Conservation (phyloP, 2,888 invertebrate species). For the Linyphia triangularis region DNA sequence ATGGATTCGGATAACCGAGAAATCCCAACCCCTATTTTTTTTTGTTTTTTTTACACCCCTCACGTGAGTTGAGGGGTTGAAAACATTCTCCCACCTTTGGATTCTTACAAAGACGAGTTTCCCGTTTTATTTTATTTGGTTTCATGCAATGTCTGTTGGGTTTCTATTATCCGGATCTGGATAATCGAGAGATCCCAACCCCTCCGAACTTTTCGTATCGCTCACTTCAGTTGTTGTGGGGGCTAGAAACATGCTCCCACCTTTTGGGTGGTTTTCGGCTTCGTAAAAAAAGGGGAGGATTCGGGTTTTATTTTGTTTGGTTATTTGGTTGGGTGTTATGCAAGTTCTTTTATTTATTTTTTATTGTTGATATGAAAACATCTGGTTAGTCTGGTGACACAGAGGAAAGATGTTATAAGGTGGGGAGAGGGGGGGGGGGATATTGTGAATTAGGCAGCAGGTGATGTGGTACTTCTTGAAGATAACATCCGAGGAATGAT, state of each 20-base stretch:
- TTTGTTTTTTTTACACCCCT: neutral
- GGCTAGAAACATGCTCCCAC: neutral
- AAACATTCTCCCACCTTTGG: neutral
- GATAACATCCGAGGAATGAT: no score
- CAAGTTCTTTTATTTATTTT: neutral
- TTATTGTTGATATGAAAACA: neutral
- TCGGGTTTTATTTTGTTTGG: neutral
- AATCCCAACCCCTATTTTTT: constrained; percentile 22
- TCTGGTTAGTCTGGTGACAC: neutral
- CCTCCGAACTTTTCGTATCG: neutral
- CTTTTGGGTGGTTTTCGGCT: no score
- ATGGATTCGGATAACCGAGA: constrained; percentile 22
- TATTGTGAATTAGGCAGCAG: neutral
- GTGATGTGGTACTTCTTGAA: neutral
- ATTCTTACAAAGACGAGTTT: no score
- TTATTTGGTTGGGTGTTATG: neutral
- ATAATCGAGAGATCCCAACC: neutral
- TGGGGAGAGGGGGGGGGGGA: neutral
- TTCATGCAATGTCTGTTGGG: neutral
- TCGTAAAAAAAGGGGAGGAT: neutral
- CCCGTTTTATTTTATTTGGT: constrained; percentile 36
- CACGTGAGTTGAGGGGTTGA: neutral
- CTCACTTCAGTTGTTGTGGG: constrained; percentile 8
- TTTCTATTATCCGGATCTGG: neutral
- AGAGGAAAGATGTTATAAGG: neutral